Evolutionary conservation across 2,888 invertebrate species (phyloP).

Genomic region (Acronicta alni): DNA sequence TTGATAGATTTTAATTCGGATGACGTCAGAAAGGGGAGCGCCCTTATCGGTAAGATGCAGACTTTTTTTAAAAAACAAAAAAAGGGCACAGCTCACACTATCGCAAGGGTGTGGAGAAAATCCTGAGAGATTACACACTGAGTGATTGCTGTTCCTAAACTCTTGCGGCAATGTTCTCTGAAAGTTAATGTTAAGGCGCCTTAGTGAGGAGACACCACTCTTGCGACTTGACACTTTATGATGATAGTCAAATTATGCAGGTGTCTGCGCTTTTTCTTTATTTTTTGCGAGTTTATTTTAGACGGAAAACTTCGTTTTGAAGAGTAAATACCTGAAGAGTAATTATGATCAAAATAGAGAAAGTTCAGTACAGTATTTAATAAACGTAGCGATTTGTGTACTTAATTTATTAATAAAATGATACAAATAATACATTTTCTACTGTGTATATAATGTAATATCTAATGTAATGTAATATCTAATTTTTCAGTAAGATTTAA

Average conservation of each 20-base stretch:
- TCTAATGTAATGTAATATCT: too few species aligned
- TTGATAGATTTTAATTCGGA: conserved; percentile 67
- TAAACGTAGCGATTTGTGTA: too few species aligned
- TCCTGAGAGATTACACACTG: conserved; percentile 87
- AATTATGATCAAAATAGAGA: too few species aligned
- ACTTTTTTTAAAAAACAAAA: conserved; percentile 79
- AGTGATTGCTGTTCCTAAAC: conserved; percentile 87
- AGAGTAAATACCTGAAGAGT: not conserved
- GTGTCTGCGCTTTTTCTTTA: conserved; percentile 9
- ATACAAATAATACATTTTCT: too few species aligned
- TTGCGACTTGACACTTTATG: conserved; percentile 20
- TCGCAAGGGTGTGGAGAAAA: conserved; percentile 76
- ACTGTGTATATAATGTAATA: too few species aligned
- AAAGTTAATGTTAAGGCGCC: conserved; percentile 77
- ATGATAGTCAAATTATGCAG: conserved; percentile 40
- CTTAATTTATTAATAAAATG: too few species aligned
- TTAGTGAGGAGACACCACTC: conserved; percentile 38
- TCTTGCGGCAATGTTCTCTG: conserved; percentile 73
- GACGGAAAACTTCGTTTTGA: not conserved
- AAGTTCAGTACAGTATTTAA: too few species aligned
- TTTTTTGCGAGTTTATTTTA: not conserved
- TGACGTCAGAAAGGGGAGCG: conserved; percentile 67
- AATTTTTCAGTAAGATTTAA: too few species aligned
- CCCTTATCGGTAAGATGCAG: conserved; percentile 80
- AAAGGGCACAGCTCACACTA: conserved; percentile 71